phyloP scores from a whole-genome alignment of 2,888 invertebrate genomes.

The Epinotia brunnichana region DNA sequence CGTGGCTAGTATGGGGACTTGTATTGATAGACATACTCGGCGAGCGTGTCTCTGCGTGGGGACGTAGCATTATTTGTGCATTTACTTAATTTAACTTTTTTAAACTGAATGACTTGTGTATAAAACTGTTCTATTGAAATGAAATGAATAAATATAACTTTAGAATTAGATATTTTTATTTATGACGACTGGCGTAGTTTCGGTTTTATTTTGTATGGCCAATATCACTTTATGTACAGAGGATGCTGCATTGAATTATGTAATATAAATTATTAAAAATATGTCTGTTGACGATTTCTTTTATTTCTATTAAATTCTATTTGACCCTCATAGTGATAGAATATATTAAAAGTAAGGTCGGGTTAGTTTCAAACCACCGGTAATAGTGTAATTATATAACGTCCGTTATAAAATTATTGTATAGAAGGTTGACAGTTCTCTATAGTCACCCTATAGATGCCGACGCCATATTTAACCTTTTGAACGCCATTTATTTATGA shows the following conservation, averaged over 20 bases:
- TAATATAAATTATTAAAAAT: conserved; percentile 60
- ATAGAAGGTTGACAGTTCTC: no score
- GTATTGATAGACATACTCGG: no score
- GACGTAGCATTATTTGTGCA: neutral
- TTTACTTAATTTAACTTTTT: neutral
- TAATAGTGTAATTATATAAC: no score
- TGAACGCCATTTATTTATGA: no score
- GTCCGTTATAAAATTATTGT: no score
- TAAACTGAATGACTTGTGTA: neutral
- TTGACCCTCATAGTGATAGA: no score
- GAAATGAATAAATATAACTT: conserved; percentile 7
- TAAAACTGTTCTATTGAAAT: neutral
- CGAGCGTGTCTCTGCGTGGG: neutral
- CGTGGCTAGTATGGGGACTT: no score
- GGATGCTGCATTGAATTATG: conserved; percentile 57
- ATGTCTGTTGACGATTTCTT: conserved; percentile 6
- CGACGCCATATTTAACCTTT: no score
- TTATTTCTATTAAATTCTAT: neutral
- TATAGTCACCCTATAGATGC: no score
- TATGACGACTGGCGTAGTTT: conserved; percentile 16
- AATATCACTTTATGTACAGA: conserved; percentile 62
- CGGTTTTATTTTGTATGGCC: conserved; percentile 45
- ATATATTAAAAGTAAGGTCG: no score
- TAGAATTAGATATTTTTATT: conserved; percentile 22
- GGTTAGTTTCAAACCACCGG: no score